Base-by-base conservation (phyloP, 2,888 invertebrate genomes). In the Koerneria pararmatus region DNA sequence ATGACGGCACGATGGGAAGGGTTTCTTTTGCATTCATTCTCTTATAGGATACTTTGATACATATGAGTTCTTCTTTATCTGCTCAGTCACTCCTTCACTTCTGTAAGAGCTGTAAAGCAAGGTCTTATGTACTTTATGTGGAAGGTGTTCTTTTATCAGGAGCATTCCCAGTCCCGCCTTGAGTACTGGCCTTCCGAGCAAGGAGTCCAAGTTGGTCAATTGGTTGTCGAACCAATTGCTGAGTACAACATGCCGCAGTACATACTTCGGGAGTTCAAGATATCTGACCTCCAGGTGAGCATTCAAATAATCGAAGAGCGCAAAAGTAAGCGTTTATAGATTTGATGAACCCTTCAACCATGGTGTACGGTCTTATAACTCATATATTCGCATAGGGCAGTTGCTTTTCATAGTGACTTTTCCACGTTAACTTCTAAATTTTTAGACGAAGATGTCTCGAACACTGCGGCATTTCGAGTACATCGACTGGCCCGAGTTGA, bases 231-330 rank as follows among this genome's bases (percentile, higher is more conserved):
- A 85, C 97, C 97, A 15, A 95, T 97, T 81, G 95, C 97, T 5
- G 98, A 98, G 85, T 98, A 98, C 86, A 95, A 97, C 85, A 97
- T 98, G 95, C 95, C 95, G 35, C 93, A 95, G 85, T 99, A 98
- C 85, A 94, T 97, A 83, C 88, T 99, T 83, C 88, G 98, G 79
- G 98, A 99, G 87, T 98, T 99, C 87, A 97, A 98, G 75, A 84
- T 98, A 66, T 95, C 95, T 66, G 97, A 98, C 85, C 94, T 95
- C 24, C 89, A 95, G 78, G 86, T 86, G 80, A 74, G 84, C 31
- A 0, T n/a, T n/a, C n/a, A n/a, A n/a, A n/a, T n/a, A 5, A 22
- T 15, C 22, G 3, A 4, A 19, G 46, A 5, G 19, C 22, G 4
- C 31, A 22, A 34, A 34, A 29, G 4, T 57, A 11, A 24, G 51